A percentile compares a stretch with the other conserved stretches of the same genome.
Evolutionary conservation across 2,888 invertebrate species (phyloP).

Genomic region (Ennomos erosarius): DNA sequence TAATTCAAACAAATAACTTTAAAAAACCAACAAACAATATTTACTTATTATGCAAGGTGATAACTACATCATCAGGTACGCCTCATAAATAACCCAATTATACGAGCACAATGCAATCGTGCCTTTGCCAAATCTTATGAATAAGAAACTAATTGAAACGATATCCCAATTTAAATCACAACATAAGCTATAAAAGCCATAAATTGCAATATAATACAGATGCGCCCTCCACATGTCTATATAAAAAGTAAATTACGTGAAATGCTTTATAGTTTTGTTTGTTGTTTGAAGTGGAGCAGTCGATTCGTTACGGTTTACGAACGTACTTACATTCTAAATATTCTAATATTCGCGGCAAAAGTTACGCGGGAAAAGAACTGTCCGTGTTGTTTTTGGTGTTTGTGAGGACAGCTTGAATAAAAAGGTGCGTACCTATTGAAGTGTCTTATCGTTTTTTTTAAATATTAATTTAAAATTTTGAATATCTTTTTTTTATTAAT

Average conservation of each 20-base stretch:
- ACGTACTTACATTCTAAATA: slow-evolving; percentile 21
- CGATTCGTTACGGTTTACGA: slow-evolving; percentile 45
- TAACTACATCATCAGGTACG: slow-evolving; percentile 9
- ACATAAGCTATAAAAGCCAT: slow-evolving; percentile 33
- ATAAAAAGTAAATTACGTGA: slow-evolving; percentile 68
- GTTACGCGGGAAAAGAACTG: slow-evolving; percentile 38
- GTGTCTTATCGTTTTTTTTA: not conserved
- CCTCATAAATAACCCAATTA: slow-evolving; percentile 11
- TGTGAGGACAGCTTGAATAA: slow-evolving; percentile 4
- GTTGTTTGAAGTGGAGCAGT: slow-evolving; percentile 57
- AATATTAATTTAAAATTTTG: too few relatives aligned
- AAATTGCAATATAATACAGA: slow-evolving; percentile 54
- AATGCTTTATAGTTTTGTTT: slow-evolving; percentile 59
- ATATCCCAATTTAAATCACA: slow-evolving; percentile 36
- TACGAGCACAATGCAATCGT: slow-evolving; percentile 15
- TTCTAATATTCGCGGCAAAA: slow-evolving; percentile 52
- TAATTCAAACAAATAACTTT: too few relatives aligned
- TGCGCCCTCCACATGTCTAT: slow-evolving; percentile 56
- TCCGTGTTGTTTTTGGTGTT: slow-evolving; percentile 20
- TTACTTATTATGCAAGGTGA: slow-evolving; percentile 13
- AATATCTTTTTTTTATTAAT: too few relatives aligned
- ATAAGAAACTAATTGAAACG: slow-evolving; percentile 25
- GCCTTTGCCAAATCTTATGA: slow-evolving; percentile 15
- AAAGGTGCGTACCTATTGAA: slow-evolving; percentile 2
- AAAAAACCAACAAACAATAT: slow-evolving; percentile 15